A percentile compares a stretch with the other conserved stretches of the same genome.
These are phyloP conservation scores for Anthopleura sola DNA, from an alignment of 64 coral and sea anemone species.

Conservation along the genomic window DNA sequence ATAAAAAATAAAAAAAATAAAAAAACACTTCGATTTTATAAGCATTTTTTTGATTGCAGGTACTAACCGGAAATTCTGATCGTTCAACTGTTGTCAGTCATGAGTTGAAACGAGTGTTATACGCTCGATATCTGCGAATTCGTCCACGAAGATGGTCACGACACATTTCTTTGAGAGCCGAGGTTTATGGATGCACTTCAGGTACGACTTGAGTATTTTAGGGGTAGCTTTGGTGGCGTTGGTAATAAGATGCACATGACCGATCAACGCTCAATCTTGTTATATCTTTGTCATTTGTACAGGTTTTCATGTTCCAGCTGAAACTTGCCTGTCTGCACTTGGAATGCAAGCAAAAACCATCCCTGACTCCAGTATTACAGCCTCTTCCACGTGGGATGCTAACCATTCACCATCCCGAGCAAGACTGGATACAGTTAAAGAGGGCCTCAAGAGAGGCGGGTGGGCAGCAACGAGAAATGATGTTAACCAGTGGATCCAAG, in stretches of 20 bases:
- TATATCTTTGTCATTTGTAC: too few species aligned
- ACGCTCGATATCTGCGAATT: slow-evolving; percentile 23
- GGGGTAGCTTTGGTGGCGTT: not conserved
- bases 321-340: not conserved
- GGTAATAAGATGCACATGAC: too few species aligned
- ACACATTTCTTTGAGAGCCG: slow-evolving; percentile 22
- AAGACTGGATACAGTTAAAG: not conserved
- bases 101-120: not conserved
- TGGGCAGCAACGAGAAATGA: not conserved
- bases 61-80: slow-evolving; percentile 24
- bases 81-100: slow-evolving; percentile 3
- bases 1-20: too few species aligned
- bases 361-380: not conserved
- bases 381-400: not conserved
- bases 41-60: not conserved
- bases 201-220: not conserved
- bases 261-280: slow-evolving; percentile 24
- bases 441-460: not conserved
- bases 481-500: not conserved
- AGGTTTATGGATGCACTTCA: slow-evolving; percentile 32
- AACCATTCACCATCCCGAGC: not conserved
- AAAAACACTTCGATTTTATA: too few species aligned
- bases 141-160: slow-evolving; percentile 4
- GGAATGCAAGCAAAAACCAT: not conserved
- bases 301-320: not conserved